Evolutionary conservation across 1,140 invertebrate genomes (phyloP), one percentile per base, ranked within the genome.

Genomic region (Bombus fervidus): DNA sequence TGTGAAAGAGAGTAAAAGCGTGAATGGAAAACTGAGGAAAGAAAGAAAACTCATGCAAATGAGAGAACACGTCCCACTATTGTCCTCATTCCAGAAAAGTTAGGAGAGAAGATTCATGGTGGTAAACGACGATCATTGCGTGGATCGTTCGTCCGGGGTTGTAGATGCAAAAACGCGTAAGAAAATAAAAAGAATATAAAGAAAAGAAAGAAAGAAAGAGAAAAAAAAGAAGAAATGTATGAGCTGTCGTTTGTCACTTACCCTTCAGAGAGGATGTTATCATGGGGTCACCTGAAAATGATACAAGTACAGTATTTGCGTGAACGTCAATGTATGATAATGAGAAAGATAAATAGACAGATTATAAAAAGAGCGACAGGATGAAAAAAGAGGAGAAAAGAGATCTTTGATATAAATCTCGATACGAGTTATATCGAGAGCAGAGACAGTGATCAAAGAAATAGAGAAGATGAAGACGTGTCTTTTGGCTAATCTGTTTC

Each of bases 221-320:
- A 88, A 69, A 81, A 90, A 87, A 89, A 79, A 86, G 88, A 88
- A 92, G 85, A 89, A 91, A 91, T 89, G 71, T 82, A 86, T 87
- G 91, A 92, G 88, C 86, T 89, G 89, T 87, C 91, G 87, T 88
- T 93, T 90, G 90, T 93, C 91, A 95, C 95, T 95, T 95, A 95
- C 95, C 94, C 94, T 95, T 95, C 83, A 95, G 93, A 91, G 95
- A 95, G 92, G 95, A 95, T 94, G 95, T 95, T 95, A 95, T 95
- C 95, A 95, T 95, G 91, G 95, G 95, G 81, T 95, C 95, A 95
- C 95, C 95, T 95, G 94, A 94, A 95, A 95, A 95, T 89, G 91
- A 94, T 91, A 95, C 78, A 94, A 94, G 87, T 94, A 93, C 90
- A 95, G 91, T 94, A 93, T 91, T 76, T 93, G 81, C 86, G 87